Evolutionary conservation across 2,797 vertebrate genomes (phyloP), one percentile per base, ranked within the genome.

Genomic region (Potorous gilbertii): DNA sequence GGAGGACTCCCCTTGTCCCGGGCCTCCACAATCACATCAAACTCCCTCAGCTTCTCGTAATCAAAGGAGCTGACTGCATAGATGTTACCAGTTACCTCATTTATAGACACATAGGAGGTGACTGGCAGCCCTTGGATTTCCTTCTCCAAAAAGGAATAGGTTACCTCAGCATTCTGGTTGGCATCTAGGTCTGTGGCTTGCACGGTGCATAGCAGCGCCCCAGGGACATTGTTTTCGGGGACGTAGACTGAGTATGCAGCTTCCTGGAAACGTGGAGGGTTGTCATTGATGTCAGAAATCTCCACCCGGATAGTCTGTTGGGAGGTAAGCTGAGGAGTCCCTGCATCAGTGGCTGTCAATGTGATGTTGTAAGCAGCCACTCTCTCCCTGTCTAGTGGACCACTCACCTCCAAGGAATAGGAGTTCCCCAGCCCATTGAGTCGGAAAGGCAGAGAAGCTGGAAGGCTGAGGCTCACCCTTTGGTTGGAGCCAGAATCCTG

Each of bases 211-310:
- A 99, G 98, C 90, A 99, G 98, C 59, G 98, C 98, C 90, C 99
- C 99, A 0, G 99, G 99, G 40, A 98, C 98, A 96, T 99, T 99
- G 98, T 99, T 99, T 98, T 99, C 99, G 18, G 99, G 98, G 57
- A 99, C 98, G 94, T 99, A 99, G 97, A 99, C 98, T 5, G 99
- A 99, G 97, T 99, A 99, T 4, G 99, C 99, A 0, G 99, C 99
- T 97, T 99, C 98, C 93, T 99, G 98, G 12, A 99, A 99, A 90
- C 96, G 99, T 13, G 99, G 99, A 0, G 99, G 99, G 94, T 99
- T 99, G 98, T 99, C 99, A 91, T 99, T 99, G 94, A 99, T 98
- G 31, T 99, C 99, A 0, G 99, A 99, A 95, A 99, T 99, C 5
- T 99, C 99, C 94, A 99, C 99, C 56, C 98, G 98, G 95, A 99